Conservation (phyloP, 2,797 vertebrate species). For the Eurystomus glaucurus region DNA sequence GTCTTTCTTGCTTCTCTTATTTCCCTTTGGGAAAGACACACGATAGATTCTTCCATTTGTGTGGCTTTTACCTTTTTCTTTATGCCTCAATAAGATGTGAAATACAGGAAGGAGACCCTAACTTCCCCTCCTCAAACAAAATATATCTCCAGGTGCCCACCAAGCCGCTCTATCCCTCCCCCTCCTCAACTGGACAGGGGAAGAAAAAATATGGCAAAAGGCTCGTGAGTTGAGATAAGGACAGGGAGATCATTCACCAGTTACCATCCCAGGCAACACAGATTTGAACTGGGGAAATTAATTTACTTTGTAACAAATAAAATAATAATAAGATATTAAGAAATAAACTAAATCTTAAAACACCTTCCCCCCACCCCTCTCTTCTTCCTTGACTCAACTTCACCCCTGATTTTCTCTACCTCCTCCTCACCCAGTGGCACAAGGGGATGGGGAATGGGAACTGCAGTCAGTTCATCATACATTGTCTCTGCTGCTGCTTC, state of each 20-base stretch:
- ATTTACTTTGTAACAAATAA: too few relatives aligned
- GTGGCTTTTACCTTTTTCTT: background rate
- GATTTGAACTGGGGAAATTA: background rate
- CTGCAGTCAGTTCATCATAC: rapidly evolving
- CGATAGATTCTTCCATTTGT: background rate
- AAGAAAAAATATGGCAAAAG: too few relatives aligned
- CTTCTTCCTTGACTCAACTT: rapidly evolving
- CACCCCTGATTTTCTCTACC: background rate
- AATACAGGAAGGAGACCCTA: background rate
- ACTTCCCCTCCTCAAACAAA: background rate
- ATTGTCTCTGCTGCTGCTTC: rapidly evolving
- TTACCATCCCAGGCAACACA: background rate
- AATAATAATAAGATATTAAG: background rate
- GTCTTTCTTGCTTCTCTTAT: background rate
- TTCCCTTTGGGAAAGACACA: background rate
- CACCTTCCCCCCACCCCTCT: rapidly evolving
- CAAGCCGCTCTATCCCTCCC: background rate
- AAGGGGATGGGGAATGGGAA: background rate
- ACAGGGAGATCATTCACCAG: too few relatives aligned
- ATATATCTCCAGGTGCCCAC: background rate
- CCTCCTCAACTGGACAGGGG: background rate
- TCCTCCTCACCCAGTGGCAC: background rate
- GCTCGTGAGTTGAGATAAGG: too few relatives aligned
- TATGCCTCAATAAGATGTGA: background rate
- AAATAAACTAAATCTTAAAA: background rate